A percentile compares a stretch with the other conserved stretches of the same genome.
Evolutionary conservation across 2,888 invertebrate species (phyloP).

Genomic region (Pelosia muscerda): DNA sequence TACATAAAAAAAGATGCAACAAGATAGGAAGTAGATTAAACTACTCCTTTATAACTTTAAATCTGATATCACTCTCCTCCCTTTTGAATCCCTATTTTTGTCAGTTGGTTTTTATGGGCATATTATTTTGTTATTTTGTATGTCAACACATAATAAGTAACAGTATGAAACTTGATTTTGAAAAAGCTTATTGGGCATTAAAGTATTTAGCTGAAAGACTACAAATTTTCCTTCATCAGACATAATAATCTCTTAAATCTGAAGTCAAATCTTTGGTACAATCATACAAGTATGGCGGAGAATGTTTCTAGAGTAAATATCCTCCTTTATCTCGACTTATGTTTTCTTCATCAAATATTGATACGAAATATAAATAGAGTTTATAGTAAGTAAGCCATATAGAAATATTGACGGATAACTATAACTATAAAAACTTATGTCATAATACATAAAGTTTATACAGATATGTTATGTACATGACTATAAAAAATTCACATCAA

Average conservation of each 20-base stretch:
- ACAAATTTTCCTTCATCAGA: background rate
- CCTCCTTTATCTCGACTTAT: conserved; percentile 7
- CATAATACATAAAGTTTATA: conserved; percentile 5
- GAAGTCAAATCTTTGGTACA: background rate
- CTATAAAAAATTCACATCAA: background rate
- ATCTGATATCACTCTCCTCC: too few relatives aligned
- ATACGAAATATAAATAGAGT: background rate
- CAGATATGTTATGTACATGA: background rate
- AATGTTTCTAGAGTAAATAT: background rate
- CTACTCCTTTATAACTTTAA: too few relatives aligned
- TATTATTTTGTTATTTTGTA: too few relatives aligned
- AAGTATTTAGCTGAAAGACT: background rate
- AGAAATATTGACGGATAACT: background rate
- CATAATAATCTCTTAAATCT: background rate
- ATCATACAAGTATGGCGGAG: background rate
- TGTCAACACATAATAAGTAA: too few relatives aligned
- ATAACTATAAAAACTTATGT: background rate
- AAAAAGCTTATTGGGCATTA: background rate
- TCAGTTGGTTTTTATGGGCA: too few relatives aligned
- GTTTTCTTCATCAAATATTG: background rate
- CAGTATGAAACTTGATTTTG: background rate
- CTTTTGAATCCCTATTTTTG: too few relatives aligned
- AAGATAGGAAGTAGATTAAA: too few relatives aligned
- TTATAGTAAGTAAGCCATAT: background rate
- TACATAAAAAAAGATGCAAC: too few relatives aligned